phyloP scores from a whole-genome alignment of 2,113 vertebrate genomes.

The Chaetops frenatus region DNA sequence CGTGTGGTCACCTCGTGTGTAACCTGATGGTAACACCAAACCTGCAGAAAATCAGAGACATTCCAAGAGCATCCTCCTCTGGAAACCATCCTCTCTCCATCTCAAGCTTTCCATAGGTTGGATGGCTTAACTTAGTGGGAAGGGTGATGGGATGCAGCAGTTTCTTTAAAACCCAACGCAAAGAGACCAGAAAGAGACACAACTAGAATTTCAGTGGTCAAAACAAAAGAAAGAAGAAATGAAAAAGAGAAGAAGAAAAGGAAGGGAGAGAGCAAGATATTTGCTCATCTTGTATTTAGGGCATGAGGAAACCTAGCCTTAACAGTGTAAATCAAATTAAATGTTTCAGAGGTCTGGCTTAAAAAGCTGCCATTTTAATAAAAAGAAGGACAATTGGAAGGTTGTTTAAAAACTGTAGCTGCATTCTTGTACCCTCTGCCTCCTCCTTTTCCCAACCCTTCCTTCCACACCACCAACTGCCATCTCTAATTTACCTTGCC shows the following conservation, averaged over 20 bases:
- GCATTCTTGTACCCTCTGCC: neutral
- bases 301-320: conserved; percentile 62
- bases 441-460: neutral
- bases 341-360: neutral
- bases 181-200: neutral
- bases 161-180: conserved; percentile 54
- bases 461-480: conserved; percentile 14
- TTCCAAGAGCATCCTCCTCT: neutral
- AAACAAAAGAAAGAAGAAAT: neutral
- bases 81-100: neutral
- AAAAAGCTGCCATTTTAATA: conserved; percentile 44
- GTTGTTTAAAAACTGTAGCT: conserved; percentile 60
- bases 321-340: conserved; percentile 41
- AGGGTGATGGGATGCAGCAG: conserved; percentile 64
- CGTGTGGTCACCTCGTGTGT: neutral
- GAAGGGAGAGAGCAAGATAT: neutral
- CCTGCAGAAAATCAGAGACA: neutral
- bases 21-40: neutral
- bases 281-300: conserved; percentile 59
- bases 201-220: conserved; percentile 25
- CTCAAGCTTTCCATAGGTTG: neutral
- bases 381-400: conserved; percentile 26
- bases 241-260: neutral
- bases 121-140: conserved; percentile 61
- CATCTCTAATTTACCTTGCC: conserved; percentile 68